Evolutionary conservation across 2,888 invertebrate species (phyloP), one percentile per base, ranked within the genome.

Genomic region (Hipparchia semele): DNA sequence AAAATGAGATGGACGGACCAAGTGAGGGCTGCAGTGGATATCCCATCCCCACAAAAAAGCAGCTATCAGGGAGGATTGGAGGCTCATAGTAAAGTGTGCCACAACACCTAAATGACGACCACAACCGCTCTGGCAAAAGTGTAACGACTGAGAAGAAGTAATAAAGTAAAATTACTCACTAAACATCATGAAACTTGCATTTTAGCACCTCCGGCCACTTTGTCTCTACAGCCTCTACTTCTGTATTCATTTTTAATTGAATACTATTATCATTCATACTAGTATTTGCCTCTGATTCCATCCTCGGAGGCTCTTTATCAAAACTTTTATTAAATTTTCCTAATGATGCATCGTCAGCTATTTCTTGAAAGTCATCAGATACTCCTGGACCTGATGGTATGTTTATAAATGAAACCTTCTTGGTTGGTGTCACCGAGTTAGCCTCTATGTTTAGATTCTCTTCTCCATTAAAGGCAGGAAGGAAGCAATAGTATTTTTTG

Each of bases 151-250:
- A 68, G 51, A 23, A 56, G 1, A 56, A 6, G 23, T n/a, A 65
- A 23, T 60, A 12, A 65, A 39, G 53, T n/a, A 68, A 53, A 60
- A 39, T 78, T 85, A 95, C 95, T 95, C 88, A 97, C 97, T 96
- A 95, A 74, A 97, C 94, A 83, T 96, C 97, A 90, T 96, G 95
- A 83, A 95, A 94, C 84, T 95, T 95, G 78, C 95, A 95, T 75
- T 95, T 92, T 70, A 95, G 86, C 23, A 95, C 87, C 68, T 95
- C 92, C 2, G 96, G 96, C 96, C 96, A 97, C 0, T 80, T 60
- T 39, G 84, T 84, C 33, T 88, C 86, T 10, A 81, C 85, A 46
- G 93, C 94, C 68, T 94, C 91, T 23, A 77, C 77, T 78, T 91
- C 87, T 1, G 88, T 83, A 68, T 85, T 80, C 84, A 87, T 84